Conservation (phyloP, 2,797 vertebrate genomes). For the Otolemur crassicaudatus region DNA sequence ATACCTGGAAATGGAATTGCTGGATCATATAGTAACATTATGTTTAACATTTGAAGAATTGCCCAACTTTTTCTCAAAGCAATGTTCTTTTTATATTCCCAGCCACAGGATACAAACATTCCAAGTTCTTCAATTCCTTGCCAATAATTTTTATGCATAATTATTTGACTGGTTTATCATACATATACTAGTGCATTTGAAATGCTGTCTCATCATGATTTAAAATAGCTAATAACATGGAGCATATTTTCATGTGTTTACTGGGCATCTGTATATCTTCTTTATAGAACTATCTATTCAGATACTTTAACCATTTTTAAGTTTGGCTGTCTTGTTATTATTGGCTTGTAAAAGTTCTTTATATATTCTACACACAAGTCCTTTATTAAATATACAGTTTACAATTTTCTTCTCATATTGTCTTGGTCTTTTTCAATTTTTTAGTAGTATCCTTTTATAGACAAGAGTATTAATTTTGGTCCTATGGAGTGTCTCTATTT, state of each 20-base stretch:
- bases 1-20: background rate
- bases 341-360: background rate
- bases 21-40: background rate
- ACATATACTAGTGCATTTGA: background rate
- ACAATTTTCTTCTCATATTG: background rate
- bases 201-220: background rate
- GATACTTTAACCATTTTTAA: background rate
- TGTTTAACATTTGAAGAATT: background rate
- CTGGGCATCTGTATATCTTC: background rate
- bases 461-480: background rate
- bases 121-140: background rate
- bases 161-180: background rate
- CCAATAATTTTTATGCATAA: background rate
- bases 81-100: background rate
- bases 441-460: background rate
- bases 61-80: background rate
- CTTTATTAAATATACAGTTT: background rate
- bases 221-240: background rate
- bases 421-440: background rate
- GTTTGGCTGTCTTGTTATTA: background rate
- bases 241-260: background rate
- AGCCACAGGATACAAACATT: background rate
- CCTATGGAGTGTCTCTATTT: background rate
- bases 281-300: background rate
- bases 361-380: background rate